A percentile compares a stretch with the other conserved stretches of the same genome.
These are phyloP conservation scores for Australoheros facetus DNA, from an alignment of 2,797 vertebrate genomes.

Conservation along the genomic window DNA sequence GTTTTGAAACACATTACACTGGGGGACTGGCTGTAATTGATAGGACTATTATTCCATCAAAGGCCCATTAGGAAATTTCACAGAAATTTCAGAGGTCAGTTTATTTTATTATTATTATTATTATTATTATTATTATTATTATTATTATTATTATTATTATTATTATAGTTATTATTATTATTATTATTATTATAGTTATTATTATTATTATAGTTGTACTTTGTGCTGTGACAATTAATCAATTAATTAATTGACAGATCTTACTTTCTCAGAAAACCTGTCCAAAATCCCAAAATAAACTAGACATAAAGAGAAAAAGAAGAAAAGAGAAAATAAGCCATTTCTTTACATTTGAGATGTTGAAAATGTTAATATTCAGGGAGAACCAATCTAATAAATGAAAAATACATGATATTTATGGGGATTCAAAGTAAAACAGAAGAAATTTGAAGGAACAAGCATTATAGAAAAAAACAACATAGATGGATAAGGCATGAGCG, in stretches of 20 bases:
- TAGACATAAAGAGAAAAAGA: not conserved
- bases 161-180: too few species aligned
- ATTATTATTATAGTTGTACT: not conserved
- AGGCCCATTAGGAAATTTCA: slow-evolving; percentile 21
- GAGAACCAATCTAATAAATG: not conserved
- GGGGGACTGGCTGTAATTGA: slow-evolving; percentile 26
- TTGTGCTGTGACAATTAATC: accelerated
- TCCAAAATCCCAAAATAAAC: not conserved
- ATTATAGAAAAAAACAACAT: not conserved
- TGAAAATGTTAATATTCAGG: not conserved
- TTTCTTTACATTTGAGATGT: not conserved
- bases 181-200: too few species aligned
- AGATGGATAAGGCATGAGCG: slow-evolving; percentile 34
- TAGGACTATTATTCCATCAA: slow-evolving; percentile 26
- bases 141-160: too few species aligned
- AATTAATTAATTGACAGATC: too few species aligned
- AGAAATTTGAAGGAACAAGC: not conserved
- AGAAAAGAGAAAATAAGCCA: not conserved
- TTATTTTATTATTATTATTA: not conserved
- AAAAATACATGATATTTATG: not conserved
- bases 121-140: not conserved
- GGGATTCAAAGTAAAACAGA: not conserved
- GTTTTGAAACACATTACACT: slow-evolving; percentile 37
- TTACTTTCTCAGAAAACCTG: not conserved
- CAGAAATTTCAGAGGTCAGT: not conserved